Conservation (phyloP, 2,888 invertebrate species). For the Petrolisthes cinctipes region DNA sequence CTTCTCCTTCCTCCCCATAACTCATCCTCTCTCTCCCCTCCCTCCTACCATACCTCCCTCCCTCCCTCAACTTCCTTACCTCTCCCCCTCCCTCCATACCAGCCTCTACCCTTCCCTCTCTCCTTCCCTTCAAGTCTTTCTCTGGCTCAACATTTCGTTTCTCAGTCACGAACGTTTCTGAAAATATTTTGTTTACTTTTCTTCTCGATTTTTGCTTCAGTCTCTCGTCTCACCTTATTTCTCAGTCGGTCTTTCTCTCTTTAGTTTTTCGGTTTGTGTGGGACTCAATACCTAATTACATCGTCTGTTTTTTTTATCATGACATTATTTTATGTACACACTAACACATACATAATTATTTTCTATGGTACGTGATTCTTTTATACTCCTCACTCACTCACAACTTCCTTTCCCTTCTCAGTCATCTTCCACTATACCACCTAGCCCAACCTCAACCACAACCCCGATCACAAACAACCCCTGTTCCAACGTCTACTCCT, state of each 20-base stretch:
- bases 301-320: no score
- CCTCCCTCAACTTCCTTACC: background rate
- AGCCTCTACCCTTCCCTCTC: background rate
- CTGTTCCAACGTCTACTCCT: background rate
- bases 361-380: background rate
- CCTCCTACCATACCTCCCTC: background rate
- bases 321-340: no score
- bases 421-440: no score
- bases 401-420: background rate
- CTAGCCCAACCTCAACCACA: background rate
- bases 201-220: background rate
- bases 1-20: background rate
- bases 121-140: background rate
- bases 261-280: slow-evolving; percentile 9
- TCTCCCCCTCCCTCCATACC: background rate
- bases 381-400: background rate
- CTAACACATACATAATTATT: background rate
- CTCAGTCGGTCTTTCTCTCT: background rate
- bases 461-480: background rate
- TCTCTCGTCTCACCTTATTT: background rate
- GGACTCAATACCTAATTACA: no score
- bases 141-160: background rate
- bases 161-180: no score
- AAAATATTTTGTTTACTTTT: no score
- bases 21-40: background rate